These are phyloP conservation scores for Phylloscopus trochilus DNA, from an alignment of 2,113 vertebrate genomes.

Conservation along the genomic window DNA sequence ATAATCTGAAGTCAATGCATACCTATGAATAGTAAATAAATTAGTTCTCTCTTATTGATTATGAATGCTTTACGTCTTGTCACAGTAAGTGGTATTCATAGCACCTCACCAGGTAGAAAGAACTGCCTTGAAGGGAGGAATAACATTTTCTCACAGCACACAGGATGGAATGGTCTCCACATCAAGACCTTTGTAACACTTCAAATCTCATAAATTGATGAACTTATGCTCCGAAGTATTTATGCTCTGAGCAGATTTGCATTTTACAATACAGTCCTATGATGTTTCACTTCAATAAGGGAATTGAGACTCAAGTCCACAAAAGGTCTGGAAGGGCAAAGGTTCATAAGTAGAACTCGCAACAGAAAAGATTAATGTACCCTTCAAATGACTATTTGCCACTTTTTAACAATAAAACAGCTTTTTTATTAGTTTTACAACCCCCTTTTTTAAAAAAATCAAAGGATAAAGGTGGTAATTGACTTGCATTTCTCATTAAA, in stretches of 20 bases:
- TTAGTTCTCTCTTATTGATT: neutral
- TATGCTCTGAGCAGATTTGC: neutral
- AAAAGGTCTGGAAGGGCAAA: neutral
- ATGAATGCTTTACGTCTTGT: neutral
- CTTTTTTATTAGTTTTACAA: neutral
- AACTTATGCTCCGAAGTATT: neutral
- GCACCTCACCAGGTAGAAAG: neutral
- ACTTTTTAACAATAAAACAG: neutral
- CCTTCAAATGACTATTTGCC: neutral
- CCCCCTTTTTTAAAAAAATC: neutral
- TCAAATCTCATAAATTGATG: neutral
- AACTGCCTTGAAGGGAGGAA: neutral
- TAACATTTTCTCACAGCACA: neutral
- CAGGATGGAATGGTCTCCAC: neutral
- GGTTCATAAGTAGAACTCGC: neutral
- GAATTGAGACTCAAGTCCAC: neutral
- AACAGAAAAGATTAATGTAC: neutral
- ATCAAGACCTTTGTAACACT: neutral
- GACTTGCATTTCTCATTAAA: neutral
- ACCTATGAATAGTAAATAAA: neutral
- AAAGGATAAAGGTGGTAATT: neutral
- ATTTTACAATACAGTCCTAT: neutral
- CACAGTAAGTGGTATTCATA: neutral
- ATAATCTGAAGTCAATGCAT: neutral
- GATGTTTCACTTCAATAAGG: neutral